Percentiles rank a stretch among this genome's conserved stretches.
These are phyloP conservation scores for Argyrosomus japonicus DNA, from an alignment of 2,113 vertebrate genomes.

Conservation along the genomic window DNA sequence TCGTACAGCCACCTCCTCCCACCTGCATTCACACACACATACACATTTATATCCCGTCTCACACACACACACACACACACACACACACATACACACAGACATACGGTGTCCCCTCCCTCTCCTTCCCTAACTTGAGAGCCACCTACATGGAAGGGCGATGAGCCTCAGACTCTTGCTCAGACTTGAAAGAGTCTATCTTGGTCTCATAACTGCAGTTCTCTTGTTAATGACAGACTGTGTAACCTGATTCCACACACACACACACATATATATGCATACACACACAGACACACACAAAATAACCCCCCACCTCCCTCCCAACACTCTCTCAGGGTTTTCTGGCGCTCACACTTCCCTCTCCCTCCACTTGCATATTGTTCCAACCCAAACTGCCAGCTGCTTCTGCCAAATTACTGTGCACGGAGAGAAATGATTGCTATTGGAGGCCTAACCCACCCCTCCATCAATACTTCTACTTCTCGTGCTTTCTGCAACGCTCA, in stretches of 20 bases:
- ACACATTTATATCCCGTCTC: conserved; percentile 4
- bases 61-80: background rate
- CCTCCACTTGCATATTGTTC: conserved; percentile 81
- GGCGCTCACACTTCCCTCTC: conserved; percentile 72
- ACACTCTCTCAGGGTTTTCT: conserved; percentile 59
- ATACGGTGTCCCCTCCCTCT: conserved; percentile 20
- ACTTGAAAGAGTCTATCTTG: conserved; percentile 81
- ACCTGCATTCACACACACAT: conserved; percentile 39
- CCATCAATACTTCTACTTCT: background rate
- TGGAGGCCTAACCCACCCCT: conserved; percentile 69
- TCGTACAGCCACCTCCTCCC: conserved; percentile 38
- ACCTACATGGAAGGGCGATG: conserved; percentile 58
- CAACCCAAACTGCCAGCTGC: conserved; percentile 82
- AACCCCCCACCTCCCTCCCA: conserved; percentile 31
- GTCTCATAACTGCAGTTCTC: conserved; percentile 79
- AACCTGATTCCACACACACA: conserved; percentile 82
- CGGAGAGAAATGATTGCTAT: conserved; percentile 82
- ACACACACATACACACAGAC: conserved; percentile 17
- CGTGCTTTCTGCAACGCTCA: conserved; percentile 68
- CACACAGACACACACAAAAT: conserved; percentile 42
- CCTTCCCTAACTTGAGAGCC: conserved; percentile 37
- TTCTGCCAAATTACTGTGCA: conserved; percentile 83
- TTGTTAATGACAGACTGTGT: conserved; percentile 83
- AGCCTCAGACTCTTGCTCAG: conserved; percentile 81
- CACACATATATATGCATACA: conserved; percentile 24